These are phyloP conservation scores for Invenusta paracnida DNA, from an alignment of 2,888 invertebrate genomes.

Conservation along the genomic window DNA sequence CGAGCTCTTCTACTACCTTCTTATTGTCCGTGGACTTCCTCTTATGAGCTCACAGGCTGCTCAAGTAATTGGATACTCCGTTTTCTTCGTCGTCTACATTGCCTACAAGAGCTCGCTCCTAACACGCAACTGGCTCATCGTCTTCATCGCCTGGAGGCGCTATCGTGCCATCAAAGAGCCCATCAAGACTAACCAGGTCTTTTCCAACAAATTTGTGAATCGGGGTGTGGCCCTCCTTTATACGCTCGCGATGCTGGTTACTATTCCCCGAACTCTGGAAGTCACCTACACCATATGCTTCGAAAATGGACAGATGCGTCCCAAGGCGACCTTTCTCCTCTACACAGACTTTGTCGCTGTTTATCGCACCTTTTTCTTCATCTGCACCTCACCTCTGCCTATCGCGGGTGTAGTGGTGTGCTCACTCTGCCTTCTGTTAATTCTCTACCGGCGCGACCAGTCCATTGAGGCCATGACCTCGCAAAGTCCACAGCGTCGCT, in stretches of 20 bases:
- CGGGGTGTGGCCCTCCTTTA: not conserved
- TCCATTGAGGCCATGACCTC: not conserved
- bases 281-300: conserved; percentile 4
- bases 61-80: conserved; percentile 20
- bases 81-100: conserved; percentile 31
- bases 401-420: conserved; percentile 35
- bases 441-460: not conserved
- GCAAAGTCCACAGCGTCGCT: not conserved
- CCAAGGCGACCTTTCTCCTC: not conserved
- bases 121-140: conserved; percentile 38
- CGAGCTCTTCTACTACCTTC: conserved; percentile 37
- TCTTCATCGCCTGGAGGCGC: conserved; percentile 40
- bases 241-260: conserved; percentile 8
- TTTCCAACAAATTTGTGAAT: conserved; percentile 26
- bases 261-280: conserved; percentile 31
- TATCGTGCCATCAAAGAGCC: conserved; percentile 37
- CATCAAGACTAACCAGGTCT: conserved; percentile 7
- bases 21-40: not conserved
- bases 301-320: not conserved
- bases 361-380: conserved; percentile 39
- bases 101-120: conserved; percentile 38
- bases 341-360: not conserved
- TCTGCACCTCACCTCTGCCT: conserved; percentile 35
- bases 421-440: conserved; percentile 1
- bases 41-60: not conserved